These are phyloP conservation scores for Eclectus roratus DNA, from an alignment of 2,113 vertebrate genomes.

Conservation along the genomic window DNA sequence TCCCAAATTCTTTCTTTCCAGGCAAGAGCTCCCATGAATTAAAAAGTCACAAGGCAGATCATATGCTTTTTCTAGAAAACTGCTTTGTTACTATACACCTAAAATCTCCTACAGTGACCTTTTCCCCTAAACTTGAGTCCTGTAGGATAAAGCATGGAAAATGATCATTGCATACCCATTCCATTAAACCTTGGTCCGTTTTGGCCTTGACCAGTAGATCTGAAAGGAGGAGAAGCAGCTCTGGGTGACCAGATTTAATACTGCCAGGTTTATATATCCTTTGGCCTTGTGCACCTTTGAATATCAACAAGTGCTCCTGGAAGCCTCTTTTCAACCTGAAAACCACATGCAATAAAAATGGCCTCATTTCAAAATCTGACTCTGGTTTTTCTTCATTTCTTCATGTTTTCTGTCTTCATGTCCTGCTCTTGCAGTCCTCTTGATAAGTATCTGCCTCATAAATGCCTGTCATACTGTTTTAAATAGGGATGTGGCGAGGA, in stretches of 20 bases:
- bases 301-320: background rate
- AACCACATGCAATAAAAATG: background rate
- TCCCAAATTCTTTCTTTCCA: background rate
- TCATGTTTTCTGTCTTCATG: slow-evolving; percentile 35
- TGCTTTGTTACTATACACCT: background rate
- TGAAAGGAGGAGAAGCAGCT: background rate
- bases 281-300: background rate
- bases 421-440: slow-evolving; percentile 38
- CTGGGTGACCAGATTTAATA: background rate
- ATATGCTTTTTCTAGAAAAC: background rate
- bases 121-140: background rate
- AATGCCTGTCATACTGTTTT: slow-evolving; percentile 42
- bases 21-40: background rate
- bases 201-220: background rate
- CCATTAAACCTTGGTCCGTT: background rate
- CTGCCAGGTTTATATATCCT: background rate
- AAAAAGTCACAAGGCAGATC: background rate
- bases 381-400: slow-evolving; percentile 2
- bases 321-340: slow-evolving; percentile 8
- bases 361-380: background rate
- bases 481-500: slow-evolving; percentile 28
- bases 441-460: slow-evolving; percentile 19
- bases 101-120: background rate
- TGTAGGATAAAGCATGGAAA: background rate
- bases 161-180: background rate